Evolutionary conservation across 1,140 invertebrate species (phyloP).

Genomic region (Tetramorium alpestre): DNA sequence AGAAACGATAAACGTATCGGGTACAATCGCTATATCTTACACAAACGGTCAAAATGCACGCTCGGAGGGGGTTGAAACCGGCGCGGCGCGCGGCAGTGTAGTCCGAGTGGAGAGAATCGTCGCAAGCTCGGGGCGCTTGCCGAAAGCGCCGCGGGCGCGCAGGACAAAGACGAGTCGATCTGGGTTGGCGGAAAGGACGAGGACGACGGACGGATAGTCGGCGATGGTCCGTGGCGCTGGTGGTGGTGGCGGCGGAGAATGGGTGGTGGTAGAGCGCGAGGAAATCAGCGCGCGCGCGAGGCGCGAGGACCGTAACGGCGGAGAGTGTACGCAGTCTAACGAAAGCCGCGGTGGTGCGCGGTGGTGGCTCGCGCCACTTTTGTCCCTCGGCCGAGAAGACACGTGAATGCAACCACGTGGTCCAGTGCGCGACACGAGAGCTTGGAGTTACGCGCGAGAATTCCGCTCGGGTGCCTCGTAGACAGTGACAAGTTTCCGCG

Average conservation of each 20-base stretch:
- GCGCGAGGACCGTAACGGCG: constrained; percentile 35
- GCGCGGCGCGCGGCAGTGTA: constrained; percentile 53
- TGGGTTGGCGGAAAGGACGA: constrained; percentile 40
- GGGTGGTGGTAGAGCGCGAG: constrained; percentile 38
- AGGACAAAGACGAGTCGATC: constrained; percentile 31
- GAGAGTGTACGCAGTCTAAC: constrained; percentile 75
- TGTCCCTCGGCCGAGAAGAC: constrained; percentile 60
- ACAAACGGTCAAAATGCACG: constrained; percentile 40
- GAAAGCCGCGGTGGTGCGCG: constrained; percentile 78
- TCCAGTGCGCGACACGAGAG: constrained; percentile 61
- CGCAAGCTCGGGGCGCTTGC: constrained; percentile 69
- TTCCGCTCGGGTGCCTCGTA: constrained; percentile 22
- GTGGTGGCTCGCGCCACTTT: constrained; percentile 73
- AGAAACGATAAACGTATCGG: constrained; percentile 24
- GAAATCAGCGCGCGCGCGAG: constrained; percentile 45
- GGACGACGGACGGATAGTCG: constrained; percentile 26
- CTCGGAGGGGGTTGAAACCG: constrained; percentile 42
- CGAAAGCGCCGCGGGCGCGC: constrained; percentile 63
- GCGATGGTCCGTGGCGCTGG: background rate
- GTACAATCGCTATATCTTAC: constrained; percentile 3
- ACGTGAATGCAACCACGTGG: constrained; percentile 79
- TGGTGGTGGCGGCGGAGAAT: background rate
- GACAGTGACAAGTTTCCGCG: constrained; percentile 43
- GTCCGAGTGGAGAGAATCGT: constrained; percentile 60
- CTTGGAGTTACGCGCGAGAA: constrained; percentile 33